Percentiles rank a stretch among this genome's conserved stretches.
These are phyloP conservation scores for Uloborus plumipes DNA, from an alignment of 2,888 invertebrate genomes.

Conservation along the genomic window DNA sequence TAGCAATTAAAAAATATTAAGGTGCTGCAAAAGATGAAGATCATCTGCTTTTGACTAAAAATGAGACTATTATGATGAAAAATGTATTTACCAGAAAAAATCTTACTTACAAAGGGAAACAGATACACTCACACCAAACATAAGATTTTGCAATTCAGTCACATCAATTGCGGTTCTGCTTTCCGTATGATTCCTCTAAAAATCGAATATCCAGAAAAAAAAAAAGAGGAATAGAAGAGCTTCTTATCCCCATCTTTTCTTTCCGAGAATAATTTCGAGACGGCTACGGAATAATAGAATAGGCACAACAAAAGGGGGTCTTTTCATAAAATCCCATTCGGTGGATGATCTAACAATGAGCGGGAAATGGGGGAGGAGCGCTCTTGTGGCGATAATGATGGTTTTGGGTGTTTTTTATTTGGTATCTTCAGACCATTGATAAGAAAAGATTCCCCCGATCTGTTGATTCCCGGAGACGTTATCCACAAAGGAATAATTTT, in stretches of 20 bases:
- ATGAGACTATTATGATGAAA: no score
- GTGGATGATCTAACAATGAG: conserved; percentile 29
- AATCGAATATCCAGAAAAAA: background rate
- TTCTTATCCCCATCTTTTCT: conserved; percentile 43
- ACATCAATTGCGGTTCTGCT: no score
- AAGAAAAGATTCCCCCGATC: conserved; percentile 38
- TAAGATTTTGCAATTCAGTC: no score
- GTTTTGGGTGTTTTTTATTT: conserved; percentile 45
- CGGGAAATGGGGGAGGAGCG: conserved; percentile 29
- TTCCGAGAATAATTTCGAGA: conserved; percentile 50
- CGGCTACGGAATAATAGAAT: conserved; percentile 60
- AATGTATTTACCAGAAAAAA: no score
- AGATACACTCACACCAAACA: no score
- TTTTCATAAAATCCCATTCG: conserved; percentile 46
- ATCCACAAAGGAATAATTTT: conserved; percentile 51
- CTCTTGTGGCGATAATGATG: conserved; percentile 52
- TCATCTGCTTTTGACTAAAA: no score
- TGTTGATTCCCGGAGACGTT: conserved; percentile 58
- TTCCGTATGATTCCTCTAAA: background rate
- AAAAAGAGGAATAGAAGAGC: conserved; percentile 1
- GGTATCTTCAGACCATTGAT: conserved; percentile 7
- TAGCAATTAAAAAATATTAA: no score
- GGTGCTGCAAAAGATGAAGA: no score
- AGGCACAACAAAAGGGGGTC: conserved; percentile 46
- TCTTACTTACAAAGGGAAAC: no score